Base-by-base conservation (phyloP, 2,113 vertebrate genomes). In the Grallaria varia region DNA sequence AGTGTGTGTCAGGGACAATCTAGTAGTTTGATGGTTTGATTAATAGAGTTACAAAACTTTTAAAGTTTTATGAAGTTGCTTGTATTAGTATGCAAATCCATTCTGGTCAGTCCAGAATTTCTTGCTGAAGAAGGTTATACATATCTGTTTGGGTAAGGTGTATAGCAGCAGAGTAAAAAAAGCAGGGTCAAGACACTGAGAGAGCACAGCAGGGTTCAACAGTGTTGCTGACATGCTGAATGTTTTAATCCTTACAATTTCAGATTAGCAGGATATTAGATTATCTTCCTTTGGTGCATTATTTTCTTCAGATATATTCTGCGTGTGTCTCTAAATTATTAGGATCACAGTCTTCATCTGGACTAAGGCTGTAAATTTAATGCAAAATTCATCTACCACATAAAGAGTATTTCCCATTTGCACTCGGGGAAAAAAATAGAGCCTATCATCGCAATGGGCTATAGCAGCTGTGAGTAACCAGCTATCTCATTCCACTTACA, bases 131-230 rank as follows among this genome's bases (percentile, higher is more conserved):
- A 35, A 35, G 17, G 2, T 7, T 44, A 24, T 40, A 21, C 2
- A 3, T 16, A 4, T 31, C 24, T 77, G 1, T 27, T 21, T 50
- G 15, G 8, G 13, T 40, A 82, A 71, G 13, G 23, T 84, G 9
- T 16, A 14, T 8, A 18, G 28, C 31, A 80, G 37, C 8, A 76
- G 62, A 28, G 1, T 40, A 11, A 64, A 77, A 86, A 56, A 1
- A 1, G 3, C 24, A 55, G 16, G 30, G 14, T 56, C 7, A 62
- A 22, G 22, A n/a, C 62, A 14, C 50, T 0, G 0, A 18, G 25
- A 77, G 73, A 20, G 6, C 13, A 11, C 1, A 3, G 8, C 0
- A 4, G 9, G 6, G 4, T 59, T 84, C 31, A 27, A 1, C 17
- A 12, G 2, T 67, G 6, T 11, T 59, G 23, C 17, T 79, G 12